Base-by-base conservation (phyloP, 2,797 vertebrate species). In the Acipenser transmontanus region DNA sequence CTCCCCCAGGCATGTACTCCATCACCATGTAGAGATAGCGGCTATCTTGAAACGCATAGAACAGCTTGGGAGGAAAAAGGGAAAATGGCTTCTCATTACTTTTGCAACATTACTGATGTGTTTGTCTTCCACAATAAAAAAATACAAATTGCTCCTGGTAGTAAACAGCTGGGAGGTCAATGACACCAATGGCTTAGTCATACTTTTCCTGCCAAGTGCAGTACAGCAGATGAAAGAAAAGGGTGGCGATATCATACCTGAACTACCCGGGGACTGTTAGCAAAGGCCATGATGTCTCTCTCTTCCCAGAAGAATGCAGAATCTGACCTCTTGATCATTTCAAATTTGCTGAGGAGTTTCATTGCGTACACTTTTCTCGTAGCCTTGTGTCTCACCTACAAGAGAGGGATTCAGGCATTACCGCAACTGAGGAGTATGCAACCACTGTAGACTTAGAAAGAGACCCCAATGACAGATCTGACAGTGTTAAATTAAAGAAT, bases 261-360 rank as follows among this genome's bases (percentile, higher is more conserved):
- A 77, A 99, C 97, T 48, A 99, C 97, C 97, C 97, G 98, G 61
- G 92, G 87, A 73, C 96, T 98, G 74, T 98, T 93, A 71, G 97
- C 95, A 88, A 99, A 99, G 66, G 97, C 97, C 97, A 99, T 99
- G 79, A 99, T 99, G 85, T 98, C 97, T 66, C 97, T 93, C 91
- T 99, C 97, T 89, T 99, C 97, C 97, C 97, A 99, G 81, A 98
- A 99, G 89, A 99, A 99, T 66, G 97, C 97, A 64, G 97, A 99
- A 84, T 99, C 97, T 0, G 97, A 99, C 85, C 96, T 89, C 87
- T 99, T 99, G 82, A 99, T 99, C 97, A 99, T 99, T 84, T 99
- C 97, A 85, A 99, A 97, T 83, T 99, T 99, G 88, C 96, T 98
- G 64, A 99, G 87, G 77, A 98, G 94, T 82, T 99, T 99, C 97